Percentiles rank a stretch among this genome's conserved stretches.
Evolutionary conservation across 1,140 invertebrate species (phyloP).

Genomic region (Drosophila punjabiensis): DNA sequence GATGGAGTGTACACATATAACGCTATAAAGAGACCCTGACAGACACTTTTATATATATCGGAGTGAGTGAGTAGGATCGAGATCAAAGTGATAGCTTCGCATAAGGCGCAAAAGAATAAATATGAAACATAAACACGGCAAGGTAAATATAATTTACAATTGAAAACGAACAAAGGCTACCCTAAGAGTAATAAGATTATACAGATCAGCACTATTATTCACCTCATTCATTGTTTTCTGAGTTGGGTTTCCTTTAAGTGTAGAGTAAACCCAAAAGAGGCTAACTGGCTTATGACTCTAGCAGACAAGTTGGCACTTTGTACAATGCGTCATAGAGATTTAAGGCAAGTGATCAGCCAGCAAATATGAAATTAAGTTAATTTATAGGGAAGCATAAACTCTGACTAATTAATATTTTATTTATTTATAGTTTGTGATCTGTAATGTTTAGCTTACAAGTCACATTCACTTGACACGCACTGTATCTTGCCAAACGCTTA

Average conservation of each 20-base stretch:
- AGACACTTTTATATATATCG: slow-evolving; percentile 48
- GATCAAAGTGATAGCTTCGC: slow-evolving; percentile 40
- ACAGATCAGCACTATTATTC: slow-evolving; percentile 14
- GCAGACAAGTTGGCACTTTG: slow-evolving; percentile 14
- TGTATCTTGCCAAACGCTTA: slow-evolving; percentile 24
- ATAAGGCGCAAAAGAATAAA: slow-evolving; percentile 23
- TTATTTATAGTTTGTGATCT: not conserved
- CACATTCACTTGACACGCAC: not conserved
- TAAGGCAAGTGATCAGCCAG: not conserved
- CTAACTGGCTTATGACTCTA: not conserved
- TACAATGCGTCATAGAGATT: not conserved
- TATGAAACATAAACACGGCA: slow-evolving; percentile 14
- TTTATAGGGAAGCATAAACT: not conserved
- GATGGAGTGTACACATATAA: slow-evolving; percentile 29
- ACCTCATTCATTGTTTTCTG: slow-evolving; percentile 4
- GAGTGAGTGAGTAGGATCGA: slow-evolving; percentile 18
- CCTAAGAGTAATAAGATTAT: not conserved
- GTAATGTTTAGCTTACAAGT: not conserved
- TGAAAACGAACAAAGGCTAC: slow-evolving; percentile 23
- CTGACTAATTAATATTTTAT: not conserved
- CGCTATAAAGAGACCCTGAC: slow-evolving; percentile 22
- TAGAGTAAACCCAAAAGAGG: not conserved
- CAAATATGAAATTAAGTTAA: too few relatives aligned
- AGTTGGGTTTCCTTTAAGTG: not conserved
- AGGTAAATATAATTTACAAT: slow-evolving; percentile 9